These are phyloP conservation scores for Psococerastis gibbosa DNA, from an alignment of 2,888 invertebrate genomes.

Conservation along the genomic window DNA sequence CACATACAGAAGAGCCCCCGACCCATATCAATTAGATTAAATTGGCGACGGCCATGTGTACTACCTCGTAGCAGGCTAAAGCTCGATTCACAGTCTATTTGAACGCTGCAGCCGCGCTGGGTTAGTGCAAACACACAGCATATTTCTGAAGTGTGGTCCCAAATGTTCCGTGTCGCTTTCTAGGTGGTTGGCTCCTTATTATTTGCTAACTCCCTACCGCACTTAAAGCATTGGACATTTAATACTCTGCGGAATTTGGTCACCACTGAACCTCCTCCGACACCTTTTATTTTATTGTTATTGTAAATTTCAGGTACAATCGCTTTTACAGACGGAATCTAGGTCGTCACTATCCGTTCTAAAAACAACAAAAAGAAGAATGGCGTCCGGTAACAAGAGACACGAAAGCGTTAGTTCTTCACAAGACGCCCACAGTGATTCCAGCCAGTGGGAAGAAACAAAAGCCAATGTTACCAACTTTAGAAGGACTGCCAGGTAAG, in stretches of 20 bases:
- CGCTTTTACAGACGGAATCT: slow-evolving; percentile 31
- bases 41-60: no score
- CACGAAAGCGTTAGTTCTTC: slow-evolving; percentile 17
- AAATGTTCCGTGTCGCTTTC: no score
- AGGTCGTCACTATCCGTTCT: slow-evolving; percentile 31
- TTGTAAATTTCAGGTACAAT: slow-evolving; percentile 16
- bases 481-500: not conserved
- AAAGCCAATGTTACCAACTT: not conserved
- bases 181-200: no score
- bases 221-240: no score
- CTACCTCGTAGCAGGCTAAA: no score
- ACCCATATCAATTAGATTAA: no score
- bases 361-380: slow-evolving; percentile 31
- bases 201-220: no score
- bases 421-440: slow-evolving; percentile 17
- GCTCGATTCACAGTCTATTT: no score
- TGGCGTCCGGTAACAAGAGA: slow-evolving; percentile 20
- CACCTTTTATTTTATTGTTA: not conserved
- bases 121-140: not conserved
- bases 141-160: no score
- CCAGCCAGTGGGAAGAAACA: slow-evolving; percentile 15
- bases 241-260: no score
- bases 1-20: no score
- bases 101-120: no score
- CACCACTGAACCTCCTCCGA: not conserved